Evolutionary conservation across 2,113 vertebrate species (phyloP).

Genomic region (Cygnus buccinator): DNA sequence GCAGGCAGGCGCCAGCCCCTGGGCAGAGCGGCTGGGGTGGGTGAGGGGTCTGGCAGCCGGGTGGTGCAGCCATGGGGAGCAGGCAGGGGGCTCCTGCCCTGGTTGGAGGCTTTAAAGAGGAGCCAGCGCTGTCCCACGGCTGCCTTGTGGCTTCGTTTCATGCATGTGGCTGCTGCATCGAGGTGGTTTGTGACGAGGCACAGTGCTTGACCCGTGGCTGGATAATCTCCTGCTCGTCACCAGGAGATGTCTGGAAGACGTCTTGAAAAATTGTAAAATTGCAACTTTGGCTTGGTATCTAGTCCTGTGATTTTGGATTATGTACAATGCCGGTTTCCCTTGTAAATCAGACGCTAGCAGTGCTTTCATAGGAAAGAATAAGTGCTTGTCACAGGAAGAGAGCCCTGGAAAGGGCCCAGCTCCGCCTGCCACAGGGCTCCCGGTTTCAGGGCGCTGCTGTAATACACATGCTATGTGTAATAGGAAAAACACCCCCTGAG

Average conservation of each 20-base stretch:
- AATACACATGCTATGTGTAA: background rate
- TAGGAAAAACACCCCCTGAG: background rate
- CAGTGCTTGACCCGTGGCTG: no score
- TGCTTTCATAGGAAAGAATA: background rate
- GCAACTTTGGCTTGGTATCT: background rate
- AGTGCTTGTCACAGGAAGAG: no score
- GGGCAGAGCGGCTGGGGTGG: background rate
- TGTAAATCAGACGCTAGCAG: background rate
- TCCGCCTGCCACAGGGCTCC: background rate
- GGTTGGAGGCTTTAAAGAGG: background rate
- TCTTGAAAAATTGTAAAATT: background rate
- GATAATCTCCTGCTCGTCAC: no score
- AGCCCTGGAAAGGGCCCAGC: no score
- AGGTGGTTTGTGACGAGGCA: background rate
- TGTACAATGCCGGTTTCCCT: rapidly evolving
- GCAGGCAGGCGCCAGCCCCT: no score
- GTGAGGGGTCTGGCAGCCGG: no score
- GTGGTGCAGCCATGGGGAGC: no score
- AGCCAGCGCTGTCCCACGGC: background rate
- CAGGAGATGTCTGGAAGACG: background rate
- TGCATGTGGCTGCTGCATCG: background rate
- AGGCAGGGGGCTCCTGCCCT: no score
- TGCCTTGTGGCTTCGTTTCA: no score
- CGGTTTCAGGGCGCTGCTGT: background rate
- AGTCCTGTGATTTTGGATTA: background rate